Evolutionary conservation across 2,888 invertebrate species (phyloP).

Genomic region (Diarsia rubi): DNA sequence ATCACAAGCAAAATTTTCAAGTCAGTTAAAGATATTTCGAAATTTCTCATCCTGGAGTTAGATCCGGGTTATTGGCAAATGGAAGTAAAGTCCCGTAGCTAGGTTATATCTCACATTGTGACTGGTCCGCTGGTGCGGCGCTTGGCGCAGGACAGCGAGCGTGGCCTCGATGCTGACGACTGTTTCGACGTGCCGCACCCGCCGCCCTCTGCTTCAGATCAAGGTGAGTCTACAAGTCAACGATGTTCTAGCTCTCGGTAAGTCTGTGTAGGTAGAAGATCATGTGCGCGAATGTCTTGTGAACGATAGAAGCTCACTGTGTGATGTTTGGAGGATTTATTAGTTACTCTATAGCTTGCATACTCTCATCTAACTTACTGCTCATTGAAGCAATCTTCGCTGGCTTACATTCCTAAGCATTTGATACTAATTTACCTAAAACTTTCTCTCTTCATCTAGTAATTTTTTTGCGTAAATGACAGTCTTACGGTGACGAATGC

Average conservation of each 20-base stretch:
- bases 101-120: slow-evolving; percentile 90
- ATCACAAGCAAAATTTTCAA: slow-evolving; percentile 49
- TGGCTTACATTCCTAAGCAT: slow-evolving; percentile 15
- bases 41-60: slow-evolving; percentile 57
- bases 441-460: slow-evolving; percentile 12
- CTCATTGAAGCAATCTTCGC: slow-evolving; percentile 19
- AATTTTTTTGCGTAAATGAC: slow-evolving; percentile 4
- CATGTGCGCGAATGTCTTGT: slow-evolving; percentile 30
- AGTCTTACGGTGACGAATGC: slow-evolving; percentile 44
- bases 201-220: slow-evolving; percentile 88
- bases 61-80: slow-evolving; percentile 79
- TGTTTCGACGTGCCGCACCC: slow-evolving; percentile 90
- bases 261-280: slow-evolving; percentile 48
- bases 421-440: slow-evolving; percentile 3
- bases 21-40: slow-evolving; percentile 40
- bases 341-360: slow-evolving; percentile 12
- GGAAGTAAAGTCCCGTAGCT: slow-evolving; percentile 80
- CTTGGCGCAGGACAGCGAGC: slow-evolving; percentile 90
- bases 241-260: slow-evolving; percentile 52
- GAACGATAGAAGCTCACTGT: slow-evolving; percentile 31
- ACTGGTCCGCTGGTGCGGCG: slow-evolving; percentile 91
- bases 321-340: slow-evolving; percentile 1
- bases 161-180: slow-evolving; percentile 89
- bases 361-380: slow-evolving; percentile 1
- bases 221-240: slow-evolving; percentile 79